Evolutionary conservation across 2,113 vertebrate genomes (phyloP).

Genomic region (Leuciscus idus): DNA sequence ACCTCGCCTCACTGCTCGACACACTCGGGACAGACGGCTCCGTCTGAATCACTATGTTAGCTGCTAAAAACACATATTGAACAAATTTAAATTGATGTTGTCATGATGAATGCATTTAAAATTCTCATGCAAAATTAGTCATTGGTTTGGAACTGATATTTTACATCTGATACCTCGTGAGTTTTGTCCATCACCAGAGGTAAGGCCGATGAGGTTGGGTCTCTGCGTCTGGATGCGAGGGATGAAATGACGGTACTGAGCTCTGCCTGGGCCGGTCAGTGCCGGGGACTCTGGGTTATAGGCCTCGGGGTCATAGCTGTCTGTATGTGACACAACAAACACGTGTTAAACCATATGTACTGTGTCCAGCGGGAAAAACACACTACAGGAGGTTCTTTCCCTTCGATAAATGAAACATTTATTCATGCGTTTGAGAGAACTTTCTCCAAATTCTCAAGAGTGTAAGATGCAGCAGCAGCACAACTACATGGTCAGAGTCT

Average conservation of each 20-base stretch:
- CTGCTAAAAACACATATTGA: slow-evolving; percentile 75
- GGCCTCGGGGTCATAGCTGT: slow-evolving; percentile 96
- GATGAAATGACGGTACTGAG: slow-evolving; percentile 94
- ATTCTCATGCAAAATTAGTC: neutral
- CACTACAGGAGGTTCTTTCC: slow-evolving; percentile 5
- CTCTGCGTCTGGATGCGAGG: slow-evolving; percentile 93
- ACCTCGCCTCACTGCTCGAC: slow-evolving; percentile 82
- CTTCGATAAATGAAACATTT: neutral
- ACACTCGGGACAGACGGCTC: slow-evolving; percentile 82
- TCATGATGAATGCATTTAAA: neutral
- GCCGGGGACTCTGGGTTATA: slow-evolving; percentile 99
- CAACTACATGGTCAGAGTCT: slow-evolving; percentile 60
- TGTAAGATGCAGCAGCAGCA: slow-evolving; percentile 54
- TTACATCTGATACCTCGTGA: slow-evolving; percentile 83
- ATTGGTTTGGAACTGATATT: neutral
- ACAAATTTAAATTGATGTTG: neutral
- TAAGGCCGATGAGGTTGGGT: slow-evolving; percentile 95
- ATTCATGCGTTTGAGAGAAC: neutral
- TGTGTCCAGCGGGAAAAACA: neutral
- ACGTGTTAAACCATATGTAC: neutral
- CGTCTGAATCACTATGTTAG: slow-evolving; percentile 94
- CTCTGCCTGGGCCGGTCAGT: slow-evolving; percentile 89
- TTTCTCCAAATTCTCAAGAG: neutral
- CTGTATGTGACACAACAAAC: slow-evolving; percentile 67
- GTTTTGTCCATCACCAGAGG: slow-evolving; percentile 87